phyloP scores from a whole-genome alignment of 2,888 invertebrate species.

The Cheilosia soror region DNA sequence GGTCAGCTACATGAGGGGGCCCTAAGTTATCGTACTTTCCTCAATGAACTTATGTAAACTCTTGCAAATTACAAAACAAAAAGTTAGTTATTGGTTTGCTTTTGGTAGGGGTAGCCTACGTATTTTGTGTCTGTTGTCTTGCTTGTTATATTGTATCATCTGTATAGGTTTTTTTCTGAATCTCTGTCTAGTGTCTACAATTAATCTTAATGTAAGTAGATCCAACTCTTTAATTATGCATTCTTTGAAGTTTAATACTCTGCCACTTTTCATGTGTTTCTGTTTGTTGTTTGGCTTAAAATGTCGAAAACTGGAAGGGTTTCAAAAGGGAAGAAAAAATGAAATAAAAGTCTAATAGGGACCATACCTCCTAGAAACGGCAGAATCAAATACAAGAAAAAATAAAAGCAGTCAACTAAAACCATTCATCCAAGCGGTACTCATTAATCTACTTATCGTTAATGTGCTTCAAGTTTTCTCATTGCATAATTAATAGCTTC shows the following conservation, averaged over 20 bases:
- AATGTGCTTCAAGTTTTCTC: slow-evolving; percentile 44
- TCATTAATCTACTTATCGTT: slow-evolving; percentile 52
- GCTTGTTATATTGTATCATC: too few species aligned
- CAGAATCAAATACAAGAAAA: slow-evolving; percentile 19
- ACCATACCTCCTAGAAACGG: slow-evolving; percentile 1
- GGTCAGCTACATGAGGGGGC: too few species aligned
- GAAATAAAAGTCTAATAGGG: neutral
- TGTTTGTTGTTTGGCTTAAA: neutral
- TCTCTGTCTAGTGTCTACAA: too few species aligned
- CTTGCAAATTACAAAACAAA: too few species aligned
- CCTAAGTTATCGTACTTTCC: too few species aligned
- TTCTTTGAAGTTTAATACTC: neutral
- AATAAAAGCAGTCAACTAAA: slow-evolving; percentile 19
- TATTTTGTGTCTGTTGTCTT: too few species aligned
- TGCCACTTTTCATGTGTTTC: neutral
- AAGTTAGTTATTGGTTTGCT: too few species aligned
- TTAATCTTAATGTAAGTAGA: slow-evolving; percentile 2
- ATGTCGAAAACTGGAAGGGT: neutral
- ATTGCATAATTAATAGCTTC: slow-evolving; percentile 48
- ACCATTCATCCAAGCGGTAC: slow-evolving; percentile 45
- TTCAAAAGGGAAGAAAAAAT: slow-evolving; percentile 2
- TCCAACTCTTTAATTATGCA: slow-evolving; percentile 16
- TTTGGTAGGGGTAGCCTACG: too few species aligned
- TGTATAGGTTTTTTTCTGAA: too few species aligned
- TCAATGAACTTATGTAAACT: too few species aligned